Conservation (phyloP, 2,113 vertebrate genomes). For the Odocoileus virginianus region DNA sequence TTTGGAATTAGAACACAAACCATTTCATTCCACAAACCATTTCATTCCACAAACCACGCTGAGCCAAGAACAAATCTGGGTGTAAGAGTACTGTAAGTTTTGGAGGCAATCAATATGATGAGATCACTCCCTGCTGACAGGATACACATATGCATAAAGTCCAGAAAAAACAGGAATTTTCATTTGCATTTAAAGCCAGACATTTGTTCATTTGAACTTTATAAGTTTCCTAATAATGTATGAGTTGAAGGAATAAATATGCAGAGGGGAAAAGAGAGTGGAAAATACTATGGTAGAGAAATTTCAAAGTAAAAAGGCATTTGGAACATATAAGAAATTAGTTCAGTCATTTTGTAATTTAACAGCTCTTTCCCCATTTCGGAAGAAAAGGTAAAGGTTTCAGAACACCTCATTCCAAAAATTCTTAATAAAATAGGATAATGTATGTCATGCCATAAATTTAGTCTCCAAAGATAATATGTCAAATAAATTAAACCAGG, state of each 20-base stretch:
- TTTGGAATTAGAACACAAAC: conserved; percentile 41
- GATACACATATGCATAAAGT: background rate
- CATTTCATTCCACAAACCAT: background rate
- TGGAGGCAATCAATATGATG: background rate
- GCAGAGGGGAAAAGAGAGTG: background rate
- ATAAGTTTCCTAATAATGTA: background rate
- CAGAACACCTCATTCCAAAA: background rate
- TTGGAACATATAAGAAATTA: conserved; percentile 20
- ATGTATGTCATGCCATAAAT: background rate
- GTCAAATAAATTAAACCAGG: background rate
- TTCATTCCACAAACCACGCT: background rate
- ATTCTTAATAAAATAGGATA: conserved; percentile 2
- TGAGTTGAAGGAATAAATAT: background rate
- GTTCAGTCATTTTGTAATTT: background rate
- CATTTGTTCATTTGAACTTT: background rate
- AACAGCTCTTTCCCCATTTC: background rate
- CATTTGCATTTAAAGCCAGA: background rate
- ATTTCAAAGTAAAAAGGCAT: conserved; percentile 29
- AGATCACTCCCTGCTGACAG: conserved; percentile 24
- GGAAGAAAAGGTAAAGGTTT: conserved; percentile 2
- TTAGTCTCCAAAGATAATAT: background rate
- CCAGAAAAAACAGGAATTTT: background rate
- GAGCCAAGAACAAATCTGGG: conserved; percentile 5
- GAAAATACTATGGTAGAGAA: background rate
- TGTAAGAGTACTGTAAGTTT: background rate